Evolutionary conservation across 92 coral and sea anemone genomes (phyloP).

Genomic region (Palythoa caribaeorum): DNA sequence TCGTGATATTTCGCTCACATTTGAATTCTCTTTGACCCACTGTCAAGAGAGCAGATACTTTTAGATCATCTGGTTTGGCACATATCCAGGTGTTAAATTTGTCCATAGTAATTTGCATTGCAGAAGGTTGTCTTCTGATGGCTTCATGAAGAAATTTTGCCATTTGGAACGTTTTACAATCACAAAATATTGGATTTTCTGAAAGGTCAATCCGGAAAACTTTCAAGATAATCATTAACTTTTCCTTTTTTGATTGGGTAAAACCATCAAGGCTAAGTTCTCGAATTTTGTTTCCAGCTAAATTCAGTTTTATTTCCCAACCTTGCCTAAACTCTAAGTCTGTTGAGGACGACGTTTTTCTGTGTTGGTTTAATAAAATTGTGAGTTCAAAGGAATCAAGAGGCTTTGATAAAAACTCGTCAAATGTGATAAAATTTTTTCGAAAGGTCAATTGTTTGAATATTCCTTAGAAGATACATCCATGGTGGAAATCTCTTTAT

Average conservation of each 20-base stretch:
- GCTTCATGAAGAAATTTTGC: slow-evolving; percentile 42
- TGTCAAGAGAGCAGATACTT: slow-evolving; percentile 49
- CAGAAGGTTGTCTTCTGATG: not conserved
- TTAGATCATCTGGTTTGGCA: slow-evolving; percentile 51
- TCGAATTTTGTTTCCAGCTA: slow-evolving; percentile 63
- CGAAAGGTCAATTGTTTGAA: slow-evolving; percentile 51
- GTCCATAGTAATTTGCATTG: no score
- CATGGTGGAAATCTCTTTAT: not conserved
- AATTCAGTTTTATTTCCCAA: slow-evolving; percentile 38
- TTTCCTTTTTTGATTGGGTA: slow-evolving; percentile 36
- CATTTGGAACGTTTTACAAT: slow-evolving; percentile 52
- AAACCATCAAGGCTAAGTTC: not conserved
- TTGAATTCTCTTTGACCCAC: slow-evolving; percentile 50
- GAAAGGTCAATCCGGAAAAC: slow-evolving; percentile 65
- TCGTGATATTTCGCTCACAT: slow-evolving; percentile 49
- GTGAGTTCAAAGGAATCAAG: slow-evolving; percentile 49
- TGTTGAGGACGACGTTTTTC: slow-evolving; percentile 45
- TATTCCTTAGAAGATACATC: slow-evolving; percentile 49
- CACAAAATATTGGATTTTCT: slow-evolving; percentile 75
- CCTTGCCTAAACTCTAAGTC: slow-evolving; percentile 36
- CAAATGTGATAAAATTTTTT: slow-evolving; percentile 52
- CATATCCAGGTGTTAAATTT: slow-evolving; percentile 27
- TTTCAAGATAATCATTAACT: slow-evolving; percentile 49
- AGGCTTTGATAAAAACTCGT: slow-evolving; percentile 19
- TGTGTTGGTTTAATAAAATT: slow-evolving; percentile 45